Evolutionary conservation across 2,888 invertebrate species (phyloP).

Genomic region (Perdita meconis): DNA sequence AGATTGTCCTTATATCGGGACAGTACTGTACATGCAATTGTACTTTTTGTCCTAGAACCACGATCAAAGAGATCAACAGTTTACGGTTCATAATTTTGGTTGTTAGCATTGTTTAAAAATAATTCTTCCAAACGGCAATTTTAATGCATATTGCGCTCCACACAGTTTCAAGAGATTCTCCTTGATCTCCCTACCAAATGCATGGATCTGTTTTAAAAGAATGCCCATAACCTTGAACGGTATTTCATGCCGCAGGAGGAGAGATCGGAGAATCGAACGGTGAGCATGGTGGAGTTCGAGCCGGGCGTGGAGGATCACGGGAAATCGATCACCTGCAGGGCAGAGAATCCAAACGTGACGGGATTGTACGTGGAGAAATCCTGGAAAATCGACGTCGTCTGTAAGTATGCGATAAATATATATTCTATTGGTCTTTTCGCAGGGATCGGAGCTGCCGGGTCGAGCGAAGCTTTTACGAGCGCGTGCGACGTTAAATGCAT

Average conservation of each 20-base stretch:
- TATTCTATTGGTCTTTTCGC: constrained; percentile 13
- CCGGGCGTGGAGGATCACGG: constrained; percentile 96
- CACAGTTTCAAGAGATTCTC: no score
- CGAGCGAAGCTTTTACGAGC: constrained; percentile 34
- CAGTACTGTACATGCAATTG: no score
- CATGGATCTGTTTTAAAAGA: no score
- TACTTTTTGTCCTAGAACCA: no score
- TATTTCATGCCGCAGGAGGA: constrained; percentile 88
- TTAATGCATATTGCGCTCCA: no score
- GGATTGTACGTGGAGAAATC: constrained; percentile 92
- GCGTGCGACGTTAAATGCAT: constrained; percentile 51
- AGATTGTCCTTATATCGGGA: no score
- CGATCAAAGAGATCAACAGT: no score
- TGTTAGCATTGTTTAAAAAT: no score
- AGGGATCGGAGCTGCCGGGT: not conserved
- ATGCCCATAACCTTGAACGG: not conserved
- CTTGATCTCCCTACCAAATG: not conserved
- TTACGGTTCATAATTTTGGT: no score
- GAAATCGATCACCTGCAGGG: constrained; percentile 94
- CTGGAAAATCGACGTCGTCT: constrained; percentile 95
- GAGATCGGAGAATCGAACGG: constrained; percentile 91
- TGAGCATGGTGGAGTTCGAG: constrained; percentile 94
- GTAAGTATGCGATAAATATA: constrained; percentile 87
- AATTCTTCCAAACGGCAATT: no score
- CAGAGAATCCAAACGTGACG: constrained; percentile 95